These are phyloP conservation scores for Drosophila mauritiana DNA, from an alignment of 1,140 invertebrate genomes.

Conservation along the genomic window DNA sequence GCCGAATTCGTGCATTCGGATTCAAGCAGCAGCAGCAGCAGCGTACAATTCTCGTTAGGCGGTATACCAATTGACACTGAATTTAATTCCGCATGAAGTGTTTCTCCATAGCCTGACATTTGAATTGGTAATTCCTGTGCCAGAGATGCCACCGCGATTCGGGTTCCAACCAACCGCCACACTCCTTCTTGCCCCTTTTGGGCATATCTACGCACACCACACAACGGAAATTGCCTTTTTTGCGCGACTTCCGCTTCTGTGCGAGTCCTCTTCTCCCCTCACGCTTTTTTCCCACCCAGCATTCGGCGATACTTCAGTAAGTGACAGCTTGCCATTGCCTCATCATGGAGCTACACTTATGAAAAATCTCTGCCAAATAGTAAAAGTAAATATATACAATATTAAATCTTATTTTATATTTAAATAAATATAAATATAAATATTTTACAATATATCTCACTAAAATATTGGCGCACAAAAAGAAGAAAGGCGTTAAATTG, in stretches of 20 bases:
- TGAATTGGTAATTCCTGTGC: constrained; percentile 76
- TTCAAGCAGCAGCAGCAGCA: constrained; percentile 24
- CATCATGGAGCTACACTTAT: constrained; percentile 28
- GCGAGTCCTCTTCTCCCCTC: constrained; percentile 2
- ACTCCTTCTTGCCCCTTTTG: background rate
- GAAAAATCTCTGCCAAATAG: background rate
- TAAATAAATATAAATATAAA: too few relatives aligned
- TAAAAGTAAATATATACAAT: background rate
- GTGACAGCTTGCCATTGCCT: constrained; percentile 57
- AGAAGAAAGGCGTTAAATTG: too few relatives aligned
- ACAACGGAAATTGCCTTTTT: constrained; percentile 79
- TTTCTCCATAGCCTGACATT: constrained; percentile 66
- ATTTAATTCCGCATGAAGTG: constrained; percentile 71
- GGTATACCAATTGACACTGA: constrained; percentile 72
- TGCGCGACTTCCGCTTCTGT: constrained; percentile 61
- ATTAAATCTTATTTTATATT: too few relatives aligned
- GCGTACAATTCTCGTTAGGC: constrained; percentile 50
- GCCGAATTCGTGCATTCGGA: constrained; percentile 34
- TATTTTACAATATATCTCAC: background rate
- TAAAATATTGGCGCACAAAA: background rate
- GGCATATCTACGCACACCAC: constrained; percentile 39
- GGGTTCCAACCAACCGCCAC: background rate
- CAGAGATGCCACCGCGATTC: constrained; percentile 23
- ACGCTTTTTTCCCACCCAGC: constrained; percentile 16
- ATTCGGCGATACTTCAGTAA: constrained; percentile 44